Conservation (phyloP, 2,888 invertebrate species). For the Heliconius sara region DNA sequence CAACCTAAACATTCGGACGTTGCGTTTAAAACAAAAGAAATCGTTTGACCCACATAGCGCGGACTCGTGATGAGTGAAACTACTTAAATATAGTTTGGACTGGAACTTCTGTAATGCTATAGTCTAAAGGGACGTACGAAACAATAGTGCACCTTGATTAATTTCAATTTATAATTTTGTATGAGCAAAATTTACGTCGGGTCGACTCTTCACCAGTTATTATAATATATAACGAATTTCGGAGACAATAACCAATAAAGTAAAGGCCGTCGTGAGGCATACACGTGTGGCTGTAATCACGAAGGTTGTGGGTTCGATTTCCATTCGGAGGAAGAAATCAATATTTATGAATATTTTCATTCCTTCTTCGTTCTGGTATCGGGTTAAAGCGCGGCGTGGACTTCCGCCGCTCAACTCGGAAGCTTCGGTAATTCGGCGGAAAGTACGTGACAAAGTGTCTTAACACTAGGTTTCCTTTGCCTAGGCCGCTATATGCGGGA, state of each 20-base stretch:
- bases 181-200: too few species aligned
- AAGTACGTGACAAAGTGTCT: background rate
- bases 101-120: constrained; percentile 7
- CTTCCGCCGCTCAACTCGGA: background rate
- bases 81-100: constrained; percentile 38
- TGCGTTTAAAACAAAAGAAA: constrained; percentile 46
- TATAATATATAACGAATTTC: too few species aligned
- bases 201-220: too few species aligned
- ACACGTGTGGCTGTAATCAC: too few species aligned
- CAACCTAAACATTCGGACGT: background rate
- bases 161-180: background rate
- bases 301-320: background rate
- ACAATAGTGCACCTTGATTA: background rate
- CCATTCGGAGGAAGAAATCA: background rate
- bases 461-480: background rate
- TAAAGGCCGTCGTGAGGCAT: too few species aligned
- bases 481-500: background rate
- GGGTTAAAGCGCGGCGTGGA: background rate
- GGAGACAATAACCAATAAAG: too few species aligned
- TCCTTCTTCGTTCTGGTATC: background rate
- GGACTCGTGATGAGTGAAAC: constrained; percentile 32
- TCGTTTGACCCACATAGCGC: constrained; percentile 45
- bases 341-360: too few species aligned
- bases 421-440: background rate
- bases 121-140: background rate